Evolutionary conservation across 2,888 invertebrate genomes (phyloP), one percentile per base, ranked within the genome.

Genomic region (Drosophila incognita): DNA sequence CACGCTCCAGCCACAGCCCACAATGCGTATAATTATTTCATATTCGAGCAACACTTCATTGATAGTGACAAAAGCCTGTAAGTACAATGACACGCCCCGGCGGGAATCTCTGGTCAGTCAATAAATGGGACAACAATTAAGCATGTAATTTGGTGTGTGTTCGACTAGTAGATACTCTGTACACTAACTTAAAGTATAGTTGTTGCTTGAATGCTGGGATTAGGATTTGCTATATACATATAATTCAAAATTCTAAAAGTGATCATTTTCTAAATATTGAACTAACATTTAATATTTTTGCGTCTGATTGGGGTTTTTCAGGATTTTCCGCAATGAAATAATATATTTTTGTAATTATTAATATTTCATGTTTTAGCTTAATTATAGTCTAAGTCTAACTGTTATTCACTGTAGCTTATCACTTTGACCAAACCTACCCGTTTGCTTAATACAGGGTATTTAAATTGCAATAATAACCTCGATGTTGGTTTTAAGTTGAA

Each of bases 41-140:
- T 86, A 90, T 88, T 82, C 78, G 83, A 74, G 61, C 87, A 73
- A 88, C 87, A 87, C 87, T 87, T 82, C 82, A 80, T 82, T 80
- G 74, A 76, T 85, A 78, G 83, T 82, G 89, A 89, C 84, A 84
- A 87, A 81, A 83, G 84, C 79, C 72, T 70, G 67, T 76, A 79
- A 82, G 58, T 66, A 69, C 38, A 63, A 58, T 54, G 60, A 67
- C 75, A 57, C 46, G 59, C 73, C 68, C 66, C 66, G 60, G 52
- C 57, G 69, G 58, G 56, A 68, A 38, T 61, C 66, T 65, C 57
- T 70, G 68, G 63, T 15, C 49, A 42, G 29, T 64, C 67, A 67
- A 62, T 78, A 88, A 87, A 58, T 84, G 74, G 66, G 71, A 72
- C 63, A 52, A 58, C 70, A 67, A 74, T 59, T 27, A 65, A 66